Conservation (phyloP, 2,113 vertebrate species). For the Globicephala melas region DNA sequence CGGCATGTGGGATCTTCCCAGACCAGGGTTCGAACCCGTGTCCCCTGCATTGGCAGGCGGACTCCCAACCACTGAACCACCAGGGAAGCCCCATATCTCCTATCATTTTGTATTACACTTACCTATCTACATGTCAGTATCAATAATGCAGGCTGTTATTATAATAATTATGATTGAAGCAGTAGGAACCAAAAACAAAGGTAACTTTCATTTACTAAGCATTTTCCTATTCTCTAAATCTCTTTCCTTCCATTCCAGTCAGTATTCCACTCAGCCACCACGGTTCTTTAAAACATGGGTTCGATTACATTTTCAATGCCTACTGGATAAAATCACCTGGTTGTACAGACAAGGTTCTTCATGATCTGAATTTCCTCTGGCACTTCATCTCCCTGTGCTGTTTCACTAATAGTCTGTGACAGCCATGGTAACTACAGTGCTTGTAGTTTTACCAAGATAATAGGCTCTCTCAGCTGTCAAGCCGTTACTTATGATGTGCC, state of each 20-base stretch:
- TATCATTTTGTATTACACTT: constrained; percentile 19
- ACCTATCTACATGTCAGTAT: not conserved
- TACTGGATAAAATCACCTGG: not conserved
- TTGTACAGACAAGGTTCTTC: not conserved
- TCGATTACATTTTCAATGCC: constrained; percentile 2
- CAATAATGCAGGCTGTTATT: not conserved
- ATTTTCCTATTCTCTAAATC: not conserved
- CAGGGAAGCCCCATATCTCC: not conserved
- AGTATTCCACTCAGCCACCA: not conserved
- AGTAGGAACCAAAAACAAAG: not conserved
- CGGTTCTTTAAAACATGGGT: not conserved
- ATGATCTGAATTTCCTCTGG: not conserved
- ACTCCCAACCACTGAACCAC: too few species aligned
- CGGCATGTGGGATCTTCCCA: too few species aligned
- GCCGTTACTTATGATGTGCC: not conserved
- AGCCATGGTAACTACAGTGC: not conserved
- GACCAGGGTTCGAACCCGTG: too few species aligned
- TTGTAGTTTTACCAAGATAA: constrained; percentile 24
- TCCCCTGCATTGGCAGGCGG: too few species aligned
- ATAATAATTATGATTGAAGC: not conserved
- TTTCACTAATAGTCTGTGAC: not conserved
- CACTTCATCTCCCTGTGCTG: not conserved
- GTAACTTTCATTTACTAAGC: not conserved
- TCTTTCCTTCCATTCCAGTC: not conserved
- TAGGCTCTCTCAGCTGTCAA: not conserved